phyloP scores from a whole-genome alignment of 2,888 invertebrate genomes.

The Agriopis aurantiaria region DNA sequence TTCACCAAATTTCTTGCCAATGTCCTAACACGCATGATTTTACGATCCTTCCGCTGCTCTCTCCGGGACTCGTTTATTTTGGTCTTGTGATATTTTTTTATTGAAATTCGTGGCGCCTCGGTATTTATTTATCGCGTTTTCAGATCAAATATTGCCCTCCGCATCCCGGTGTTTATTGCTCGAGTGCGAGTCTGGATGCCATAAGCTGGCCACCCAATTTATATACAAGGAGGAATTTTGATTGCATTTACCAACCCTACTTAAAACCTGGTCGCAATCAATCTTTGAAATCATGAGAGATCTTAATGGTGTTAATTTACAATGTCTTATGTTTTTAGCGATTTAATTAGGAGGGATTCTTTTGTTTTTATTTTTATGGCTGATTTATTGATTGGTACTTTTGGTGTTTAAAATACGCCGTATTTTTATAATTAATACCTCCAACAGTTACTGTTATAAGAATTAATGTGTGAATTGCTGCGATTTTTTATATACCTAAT shows the following conservation, averaged over 20 bases:
- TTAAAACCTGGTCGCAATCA: slow-evolving; percentile 41
- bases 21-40: slow-evolving; percentile 80
- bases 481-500: neutral
- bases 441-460: neutral
- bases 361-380: slow-evolving; percentile 17
- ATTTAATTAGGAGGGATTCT: slow-evolving; percentile 26
- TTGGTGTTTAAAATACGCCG: neutral
- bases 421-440: slow-evolving; percentile 3
- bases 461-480: slow-evolving; percentile 6
- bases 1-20: slow-evolving; percentile 82
- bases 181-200: slow-evolving; percentile 47
- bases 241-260: slow-evolving; percentile 37
- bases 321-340: slow-evolving; percentile 33
- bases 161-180: slow-evolving; percentile 58
- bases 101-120: slow-evolving; percentile 67
- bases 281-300: slow-evolving; percentile 44
- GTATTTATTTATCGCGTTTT: slow-evolving; percentile 70
- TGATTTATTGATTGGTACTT: neutral
- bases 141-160: slow-evolving; percentile 67
- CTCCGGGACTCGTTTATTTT: slow-evolving; percentile 70
- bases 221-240: slow-evolving; percentile 45
- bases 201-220: slow-evolving; percentile 52
- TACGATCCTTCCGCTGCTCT: slow-evolving; percentile 72
- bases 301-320: slow-evolving; percentile 45
- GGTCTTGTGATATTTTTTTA: slow-evolving; percentile 70